Conservation (phyloP, 2,797 vertebrate species). For the Propithecus perrieri region DNA sequence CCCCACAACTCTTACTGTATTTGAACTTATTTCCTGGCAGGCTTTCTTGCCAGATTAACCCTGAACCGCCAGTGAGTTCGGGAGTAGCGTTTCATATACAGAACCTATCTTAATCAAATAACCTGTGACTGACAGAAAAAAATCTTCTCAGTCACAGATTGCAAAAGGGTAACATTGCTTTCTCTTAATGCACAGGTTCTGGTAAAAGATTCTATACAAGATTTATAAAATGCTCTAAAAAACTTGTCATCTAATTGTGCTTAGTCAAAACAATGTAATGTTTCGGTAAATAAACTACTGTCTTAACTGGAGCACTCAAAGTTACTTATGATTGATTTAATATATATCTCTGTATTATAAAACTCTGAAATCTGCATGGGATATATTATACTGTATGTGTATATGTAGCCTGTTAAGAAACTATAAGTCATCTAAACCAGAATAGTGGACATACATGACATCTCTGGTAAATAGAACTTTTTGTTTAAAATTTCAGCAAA, state of each 20-base stretch:
- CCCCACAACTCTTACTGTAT: constrained; percentile 77
- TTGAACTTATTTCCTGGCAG: constrained; percentile 60
- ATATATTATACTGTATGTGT: constrained; percentile 65
- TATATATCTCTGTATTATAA: constrained; percentile 80
- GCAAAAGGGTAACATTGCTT: constrained; percentile 82
- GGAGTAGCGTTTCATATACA: constrained; percentile 76
- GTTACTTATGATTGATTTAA: constrained; percentile 75
- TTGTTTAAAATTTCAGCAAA: constrained; percentile 73
- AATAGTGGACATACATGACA: constrained; percentile 55
- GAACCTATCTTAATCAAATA: constrained; percentile 82
- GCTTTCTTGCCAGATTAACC: constrained; percentile 36
- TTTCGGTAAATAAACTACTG: constrained; percentile 78
- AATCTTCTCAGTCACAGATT: constrained; percentile 81
- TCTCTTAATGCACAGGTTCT: constrained; percentile 85
- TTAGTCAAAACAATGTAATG: constrained; percentile 85
- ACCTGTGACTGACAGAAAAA: constrained; percentile 83
- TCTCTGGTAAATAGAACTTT: constrained; percentile 69
- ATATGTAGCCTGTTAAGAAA: constrained; percentile 64
- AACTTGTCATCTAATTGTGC: constrained; percentile 85
- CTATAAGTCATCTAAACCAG: constrained; percentile 58
- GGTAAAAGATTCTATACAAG: constrained; percentile 88
- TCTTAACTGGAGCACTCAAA: constrained; percentile 74
- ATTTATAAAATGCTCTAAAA: constrained; percentile 87
- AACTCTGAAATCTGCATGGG: constrained; percentile 74
- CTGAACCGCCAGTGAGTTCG: constrained; percentile 78